Evolutionary conservation across 2,888 invertebrate genomes (phyloP).

Genomic region (Pseudococcus longispinus): DNA sequence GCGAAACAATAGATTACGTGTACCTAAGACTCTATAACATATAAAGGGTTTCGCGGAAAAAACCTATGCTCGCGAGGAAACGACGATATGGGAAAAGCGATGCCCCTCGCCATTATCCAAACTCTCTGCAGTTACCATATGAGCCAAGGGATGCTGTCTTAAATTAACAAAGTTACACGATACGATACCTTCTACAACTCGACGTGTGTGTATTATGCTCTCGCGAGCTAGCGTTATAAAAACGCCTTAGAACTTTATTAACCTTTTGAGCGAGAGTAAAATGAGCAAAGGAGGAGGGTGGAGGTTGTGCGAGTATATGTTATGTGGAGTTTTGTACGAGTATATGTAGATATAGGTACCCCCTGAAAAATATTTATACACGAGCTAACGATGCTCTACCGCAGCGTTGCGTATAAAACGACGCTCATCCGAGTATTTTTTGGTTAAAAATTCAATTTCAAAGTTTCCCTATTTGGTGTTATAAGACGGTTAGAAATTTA

Average conservation of each 20-base stretch:
- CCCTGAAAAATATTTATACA: constrained; percentile 30
- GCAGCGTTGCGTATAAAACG: constrained; percentile 23
- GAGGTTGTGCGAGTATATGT: neutral
- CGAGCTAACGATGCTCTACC: constrained; percentile 29
- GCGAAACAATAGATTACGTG: neutral
- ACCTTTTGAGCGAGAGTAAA: neutral
- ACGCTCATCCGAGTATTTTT: neutral
- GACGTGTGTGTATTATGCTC: constrained; percentile 8
- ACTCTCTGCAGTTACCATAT: neutral
- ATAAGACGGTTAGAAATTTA: neutral
- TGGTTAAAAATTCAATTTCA: constrained; percentile 18
- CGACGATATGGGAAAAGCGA: neutral
- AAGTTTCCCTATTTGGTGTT: constrained; percentile 28
- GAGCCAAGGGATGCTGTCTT: neutral
- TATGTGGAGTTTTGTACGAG: neutral
- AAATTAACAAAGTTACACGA: constrained; percentile 28
- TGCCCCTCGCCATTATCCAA: neutral
- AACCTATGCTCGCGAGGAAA: neutral
- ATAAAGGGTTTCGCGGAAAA: neutral
- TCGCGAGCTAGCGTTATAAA: neutral
- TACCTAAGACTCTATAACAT: neutral
- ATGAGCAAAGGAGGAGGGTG: neutral
- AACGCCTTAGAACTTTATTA: constrained; percentile 43
- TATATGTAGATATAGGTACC: neutral
- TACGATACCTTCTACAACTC: neutral